Base-by-base conservation (phyloP, 2,113 vertebrate genomes). In the Oophaga pumilio region DNA sequence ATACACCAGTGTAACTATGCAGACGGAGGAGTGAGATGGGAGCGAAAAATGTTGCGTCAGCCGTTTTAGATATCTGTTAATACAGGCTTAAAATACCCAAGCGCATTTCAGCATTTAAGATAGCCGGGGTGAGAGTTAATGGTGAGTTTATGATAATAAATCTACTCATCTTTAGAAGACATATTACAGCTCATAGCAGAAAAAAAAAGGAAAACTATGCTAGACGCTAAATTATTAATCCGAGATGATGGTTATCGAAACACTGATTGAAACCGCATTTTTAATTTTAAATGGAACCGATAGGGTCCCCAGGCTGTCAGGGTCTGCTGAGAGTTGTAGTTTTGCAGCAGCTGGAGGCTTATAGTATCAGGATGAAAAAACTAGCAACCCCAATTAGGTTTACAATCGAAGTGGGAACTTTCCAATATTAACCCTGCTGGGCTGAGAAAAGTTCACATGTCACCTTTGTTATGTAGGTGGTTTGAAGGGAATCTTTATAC, bases 41-140 rank as follows among this genome's bases (percentile, higher is more conserved):
- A 86, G 59, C 6, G 52, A 80, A 80, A 80, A 80, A 69, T 43
- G 62, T 69, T 52, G 62, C 13, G 56, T 86, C 85, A 86, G 85
- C 85, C 69, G 49, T 86, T 86, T 80, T 18, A 57, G 85, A 56
- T 56, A 86, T 79, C 85, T 86, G 85, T 86, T 80, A 57, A 76
- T 56, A 69, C 85, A 82, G 60, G 62, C 60, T 68, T 22, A 52
- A 82, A 68, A 82, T 60, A 82, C 43, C 60, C 62, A 69, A 86
- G 85, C 74, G 50, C 53, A 76, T 77, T 49, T 68, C 85, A 57
- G 50, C 12, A 20, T 80, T 66, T 82, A 17, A 79, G 50, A 79
- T 79, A 56, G 52, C 52, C 57, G 24, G 24, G 52, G 76, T 79
- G 76, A 79, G 20, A 77, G 49, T 77, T 77, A 77, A 22, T 24